Percentiles rank a stretch among this genome's conserved stretches.
Evolutionary conservation across 2,797 vertebrate genomes (phyloP).

Genomic region (Labeo calbasu): DNA sequence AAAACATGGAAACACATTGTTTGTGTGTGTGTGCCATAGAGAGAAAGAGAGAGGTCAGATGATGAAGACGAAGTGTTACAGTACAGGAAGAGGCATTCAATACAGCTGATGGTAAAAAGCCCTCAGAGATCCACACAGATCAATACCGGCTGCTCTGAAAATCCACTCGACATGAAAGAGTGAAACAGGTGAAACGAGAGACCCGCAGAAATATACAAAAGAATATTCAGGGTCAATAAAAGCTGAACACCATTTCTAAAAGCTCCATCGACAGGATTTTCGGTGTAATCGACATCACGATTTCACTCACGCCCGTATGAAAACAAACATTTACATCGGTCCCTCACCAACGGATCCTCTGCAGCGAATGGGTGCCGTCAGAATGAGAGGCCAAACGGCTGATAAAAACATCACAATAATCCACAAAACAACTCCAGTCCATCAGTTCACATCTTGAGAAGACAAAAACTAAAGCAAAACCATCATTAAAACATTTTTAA

Average conservation of each 20-base stretch:
- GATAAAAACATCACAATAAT: too few relatives aligned
- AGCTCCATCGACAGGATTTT: not conserved
- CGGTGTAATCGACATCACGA: not conserved
- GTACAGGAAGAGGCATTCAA: not conserved
- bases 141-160: conserved; percentile 49
- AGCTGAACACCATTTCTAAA: not conserved
- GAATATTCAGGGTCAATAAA: not conserved
- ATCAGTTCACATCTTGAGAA: too few relatives aligned
- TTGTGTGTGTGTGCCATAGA: not conserved
- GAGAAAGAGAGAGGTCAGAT: not conserved
- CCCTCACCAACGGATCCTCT: too few relatives aligned
- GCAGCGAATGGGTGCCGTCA: too few relatives aligned
- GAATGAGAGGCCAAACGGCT: too few relatives aligned
- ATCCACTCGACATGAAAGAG: conserved; percentile 29
- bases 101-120: not conserved
- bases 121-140: conserved; percentile 49
- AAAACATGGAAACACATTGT: too few relatives aligned
- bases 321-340: not conserved
- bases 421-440: too few relatives aligned
- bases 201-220: not conserved
- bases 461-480: too few relatives aligned
- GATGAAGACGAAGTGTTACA: not conserved
- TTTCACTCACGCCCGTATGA: not conserved
- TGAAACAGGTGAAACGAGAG: conserved; percentile 6
- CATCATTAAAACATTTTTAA: too few relatives aligned